Evolutionary conservation across 2,888 invertebrate species (phyloP), one percentile per base, ranked within the genome.

Genomic region (Patella ulyssiponensis): DNA sequence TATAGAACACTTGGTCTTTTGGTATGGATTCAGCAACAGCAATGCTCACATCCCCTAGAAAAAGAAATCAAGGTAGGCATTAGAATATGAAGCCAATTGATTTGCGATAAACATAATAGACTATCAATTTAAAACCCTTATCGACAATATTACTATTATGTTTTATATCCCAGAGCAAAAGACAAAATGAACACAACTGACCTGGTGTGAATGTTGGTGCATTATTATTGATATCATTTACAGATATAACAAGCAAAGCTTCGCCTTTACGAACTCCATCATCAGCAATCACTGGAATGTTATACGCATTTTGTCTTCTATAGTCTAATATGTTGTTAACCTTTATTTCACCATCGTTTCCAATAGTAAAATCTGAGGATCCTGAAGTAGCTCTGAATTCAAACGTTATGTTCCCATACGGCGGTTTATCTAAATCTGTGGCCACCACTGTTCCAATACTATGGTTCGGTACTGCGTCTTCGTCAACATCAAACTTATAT

Each of bases 321-420:
- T 97, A 94, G 92, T 98, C 98, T 76, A 98, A 92, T 86, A 95
- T 95, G 0, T 96, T 96, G 81, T 96, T 95, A 0, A 97, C 94
- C 90, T 95, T 95, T 11, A 98, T 92, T 84, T 95, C 96, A 0
- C 97, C 98, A 0, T 94, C 94, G 82, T 96, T 96, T 89, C 98
- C 97, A 74, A 98, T 94, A 15, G 27, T 44, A 78, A 87, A 86
- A 15, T 77, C 64, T 64, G 64, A 23, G 20, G 64, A 64, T 23
- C 64, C 64, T 23, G 23, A 12, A 11, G 64, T 23, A 11, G 11
- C 14, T 23, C 23, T 14, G 23, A 64, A 23, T 23, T 5, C 12
- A 15, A 23, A 64, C 14, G 23, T 23, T 23, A 64, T 23, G 20
- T 2, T 23, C 11, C 23, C 23, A 15, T 23, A 20, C 11, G 64